Evolutionary conservation across 2,113 vertebrate species (phyloP).

Genomic region (Coracopsis vasa): DNA sequence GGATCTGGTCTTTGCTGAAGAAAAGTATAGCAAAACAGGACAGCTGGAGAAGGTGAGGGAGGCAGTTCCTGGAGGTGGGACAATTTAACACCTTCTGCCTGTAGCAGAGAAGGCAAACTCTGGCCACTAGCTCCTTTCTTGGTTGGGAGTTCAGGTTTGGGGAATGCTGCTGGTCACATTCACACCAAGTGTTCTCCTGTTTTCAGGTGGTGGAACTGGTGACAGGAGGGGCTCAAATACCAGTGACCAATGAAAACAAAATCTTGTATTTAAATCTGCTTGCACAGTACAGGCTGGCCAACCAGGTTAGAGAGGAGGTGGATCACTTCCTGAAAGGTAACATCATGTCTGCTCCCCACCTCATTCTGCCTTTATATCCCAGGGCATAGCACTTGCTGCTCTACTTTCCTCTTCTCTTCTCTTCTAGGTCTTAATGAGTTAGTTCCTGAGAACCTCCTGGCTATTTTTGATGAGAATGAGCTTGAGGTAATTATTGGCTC

Average conservation of each 20-base stretch:
- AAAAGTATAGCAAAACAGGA: constrained; percentile 93
- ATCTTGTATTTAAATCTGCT: constrained; percentile 95
- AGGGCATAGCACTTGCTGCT: neutral
- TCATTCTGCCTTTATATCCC: neutral
- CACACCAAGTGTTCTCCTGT: neutral
- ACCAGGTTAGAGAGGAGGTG: constrained; percentile 95
- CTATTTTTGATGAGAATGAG: constrained; percentile 99
- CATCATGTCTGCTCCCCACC: neutral
- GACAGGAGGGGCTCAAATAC: constrained; percentile 90
- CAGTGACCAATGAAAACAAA: constrained; percentile 96
- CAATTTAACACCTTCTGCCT: neutral
- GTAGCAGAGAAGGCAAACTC: neutral
- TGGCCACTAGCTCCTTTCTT: neutral
- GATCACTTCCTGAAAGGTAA: constrained; percentile 98
- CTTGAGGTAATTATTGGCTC: constrained; percentile 84
- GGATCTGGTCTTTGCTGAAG: constrained; percentile 97
- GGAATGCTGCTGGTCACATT: neutral
- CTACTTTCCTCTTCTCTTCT: neutral
- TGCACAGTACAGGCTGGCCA: constrained; percentile 92
- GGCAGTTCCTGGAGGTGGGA: neutral
- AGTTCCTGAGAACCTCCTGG: constrained; percentile 95
- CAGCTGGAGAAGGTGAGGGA: constrained; percentile 94
- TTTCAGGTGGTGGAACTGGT: constrained; percentile 92
- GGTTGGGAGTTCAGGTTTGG: neutral
- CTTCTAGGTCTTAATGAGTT: constrained; percentile 93